Evolutionary conservation across 2,113 vertebrate species (phyloP), one percentile per base, ranked within the genome.

Genomic region (Chlorocebus sabaeus): DNA sequence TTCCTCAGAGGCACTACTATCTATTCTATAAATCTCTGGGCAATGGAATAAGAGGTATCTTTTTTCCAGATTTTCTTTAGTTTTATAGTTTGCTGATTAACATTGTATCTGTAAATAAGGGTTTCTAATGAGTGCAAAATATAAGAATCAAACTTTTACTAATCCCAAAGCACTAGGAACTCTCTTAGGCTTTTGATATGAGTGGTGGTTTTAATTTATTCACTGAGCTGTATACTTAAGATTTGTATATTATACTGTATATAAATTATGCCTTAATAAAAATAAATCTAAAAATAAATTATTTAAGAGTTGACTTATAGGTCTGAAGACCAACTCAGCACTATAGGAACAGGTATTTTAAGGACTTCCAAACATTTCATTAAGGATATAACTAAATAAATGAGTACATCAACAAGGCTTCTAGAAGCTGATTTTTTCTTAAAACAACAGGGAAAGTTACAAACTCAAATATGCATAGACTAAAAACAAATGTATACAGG

Each of bases 381-480:
- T 68, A 95, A 97, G 18, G 73, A 96, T 40, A 88, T 40, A 95
- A 89, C 50, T 81, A 80, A 94, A 93, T 79, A 96, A 90, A 93
- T 64, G 82, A 96, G 38, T 16, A 38, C 13, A 91, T 86, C 45
- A 89, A 91, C 25, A 89, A 87, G 76, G 32, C 32, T 86, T 78
- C 0, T 12, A 93, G n/a, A 45, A 88, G 35, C 48, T 92, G 92
- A 43, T 75, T 92, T 94, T 87, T 85, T 55, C 79, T 87, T 84
- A 96, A 93, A 86, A 95, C 90, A 59, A 84, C 38, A 96, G 20
- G 64, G 67, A 80, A 88, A 90, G 38, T 59, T 90, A 96, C 14
- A 89, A 95, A 95, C 55, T 80, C 67, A 89, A 97, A 91, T 88
- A 91, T 52, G 23, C 38, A 92, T 13, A 88, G n/a, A 78, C 75